Conservation (phyloP, 2,888 invertebrate genomes). For the Boloria selene region DNA sequence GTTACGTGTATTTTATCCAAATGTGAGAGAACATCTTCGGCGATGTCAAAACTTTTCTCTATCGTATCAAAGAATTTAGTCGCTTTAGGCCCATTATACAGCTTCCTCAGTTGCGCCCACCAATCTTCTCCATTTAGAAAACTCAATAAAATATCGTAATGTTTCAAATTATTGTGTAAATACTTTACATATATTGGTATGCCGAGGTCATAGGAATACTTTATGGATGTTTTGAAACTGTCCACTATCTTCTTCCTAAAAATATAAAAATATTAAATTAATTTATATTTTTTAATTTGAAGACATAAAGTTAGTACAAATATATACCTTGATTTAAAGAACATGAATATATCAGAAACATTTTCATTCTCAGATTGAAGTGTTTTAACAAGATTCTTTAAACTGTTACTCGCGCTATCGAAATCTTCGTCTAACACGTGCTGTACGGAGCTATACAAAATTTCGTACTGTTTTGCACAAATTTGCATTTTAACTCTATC, state of each 20-base stretch:
- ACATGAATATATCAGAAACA: slow-evolving; percentile 52
- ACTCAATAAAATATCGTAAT: slow-evolving; percentile 59
- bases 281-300: neutral
- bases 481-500: slow-evolving; percentile 57
- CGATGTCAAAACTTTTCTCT: slow-evolving; percentile 64
- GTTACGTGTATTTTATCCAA: slow-evolving; percentile 73
- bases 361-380: slow-evolving; percentile 38
- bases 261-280: slow-evolving; percentile 28
- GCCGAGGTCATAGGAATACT: slow-evolving; percentile 65
- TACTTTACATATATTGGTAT: slow-evolving; percentile 68
- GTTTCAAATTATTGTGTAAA: slow-evolving; percentile 62
- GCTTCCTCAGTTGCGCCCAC: slow-evolving; percentile 60
- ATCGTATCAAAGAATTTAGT: slow-evolving; percentile 57
- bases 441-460: slow-evolving; percentile 55
- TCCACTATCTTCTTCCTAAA: slow-evolving; percentile 59
- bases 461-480: slow-evolving; percentile 60
- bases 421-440: slow-evolving; percentile 51
- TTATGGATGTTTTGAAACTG: slow-evolving; percentile 55
- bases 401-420: slow-evolving; percentile 50
- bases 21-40: slow-evolving; percentile 63
- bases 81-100: slow-evolving; percentile 62
- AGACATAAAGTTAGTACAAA: neutral
- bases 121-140: slow-evolving; percentile 70
- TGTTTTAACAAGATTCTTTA: slow-evolving; percentile 50
- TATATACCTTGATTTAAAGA: slow-evolving; percentile 60